phyloP scores from a whole-genome alignment of 1,140 invertebrate species.

The Atta texana region DNA sequence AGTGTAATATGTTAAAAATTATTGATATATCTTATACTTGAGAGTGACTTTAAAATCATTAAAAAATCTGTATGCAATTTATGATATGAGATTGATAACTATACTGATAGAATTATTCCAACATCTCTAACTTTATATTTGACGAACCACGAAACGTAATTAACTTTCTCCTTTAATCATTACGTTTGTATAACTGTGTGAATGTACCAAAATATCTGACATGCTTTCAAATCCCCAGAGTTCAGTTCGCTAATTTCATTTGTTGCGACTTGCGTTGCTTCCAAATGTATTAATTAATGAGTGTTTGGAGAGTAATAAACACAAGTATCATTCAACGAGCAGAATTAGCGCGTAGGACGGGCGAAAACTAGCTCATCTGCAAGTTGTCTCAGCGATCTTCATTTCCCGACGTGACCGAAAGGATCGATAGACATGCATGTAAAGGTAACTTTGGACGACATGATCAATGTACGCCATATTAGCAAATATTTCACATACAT shows the following conservation, averaged over 20 bases:
- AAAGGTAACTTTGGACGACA: too few relatives aligned
- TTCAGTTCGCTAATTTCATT: constrained; percentile 11
- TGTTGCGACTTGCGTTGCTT: not conserved
- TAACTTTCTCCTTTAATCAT: not conserved
- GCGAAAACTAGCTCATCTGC: not conserved
- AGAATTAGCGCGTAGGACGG: not conserved
- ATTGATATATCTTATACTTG: not conserved
- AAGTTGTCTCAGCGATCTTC: not conserved
- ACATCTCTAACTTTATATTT: not conserved
- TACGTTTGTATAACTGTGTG: not conserved
- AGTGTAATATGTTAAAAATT: not conserved
- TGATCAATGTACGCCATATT: too few relatives aligned
- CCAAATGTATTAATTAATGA: constrained; percentile 35
- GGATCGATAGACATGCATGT: constrained; percentile 4
- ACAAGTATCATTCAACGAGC: not conserved
- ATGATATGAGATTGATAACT: not conserved
- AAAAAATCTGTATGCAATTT: not conserved
- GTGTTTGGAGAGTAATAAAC: constrained; percentile 5
- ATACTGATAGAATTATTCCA: not conserved
- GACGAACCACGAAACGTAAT: not conserved
- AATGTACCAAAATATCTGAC: not conserved
- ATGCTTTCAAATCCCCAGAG: not conserved
- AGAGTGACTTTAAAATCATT: not conserved
- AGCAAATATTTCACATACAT: too few relatives aligned
- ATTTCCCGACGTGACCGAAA: not conserved